Percentiles rank a stretch among this genome's conserved stretches.
These are phyloP conservation scores for Crepidodera aurea DNA, from an alignment of 2,888 invertebrate genomes.

Conservation along the genomic window DNA sequence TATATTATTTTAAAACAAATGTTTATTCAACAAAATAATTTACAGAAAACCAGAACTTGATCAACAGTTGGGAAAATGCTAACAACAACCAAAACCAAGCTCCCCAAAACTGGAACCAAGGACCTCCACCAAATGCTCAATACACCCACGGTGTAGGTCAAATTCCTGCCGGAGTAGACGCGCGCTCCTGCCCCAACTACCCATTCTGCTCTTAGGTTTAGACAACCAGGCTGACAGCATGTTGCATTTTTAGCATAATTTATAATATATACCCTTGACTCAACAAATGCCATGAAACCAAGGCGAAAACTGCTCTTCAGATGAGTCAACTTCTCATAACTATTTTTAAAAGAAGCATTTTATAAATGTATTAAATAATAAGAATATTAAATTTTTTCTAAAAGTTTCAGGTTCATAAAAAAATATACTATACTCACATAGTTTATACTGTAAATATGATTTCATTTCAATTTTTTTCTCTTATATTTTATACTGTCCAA, in stretches of 20 bases:
- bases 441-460: no score
- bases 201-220: slow-evolving; percentile 55
- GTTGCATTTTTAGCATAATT: slow-evolving; percentile 39
- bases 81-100: slow-evolving; percentile 23
- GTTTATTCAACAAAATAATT: neutral
- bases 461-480: no score
- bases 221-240: slow-evolving; percentile 52
- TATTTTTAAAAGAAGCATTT: neutral
- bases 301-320: neutral
- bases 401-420: no score
- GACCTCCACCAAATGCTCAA: slow-evolving; percentile 45
- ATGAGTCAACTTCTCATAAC: neutral
- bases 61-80: slow-evolving; percentile 38
- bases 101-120: slow-evolving; percentile 38
- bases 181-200: slow-evolving; percentile 60
- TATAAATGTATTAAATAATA: neutral
- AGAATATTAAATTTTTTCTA: no score
- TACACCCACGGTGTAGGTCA: slow-evolving; percentile 46
- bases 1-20: no score
- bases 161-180: slow-evolving; percentile 60
- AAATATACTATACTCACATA: no score
- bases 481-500: no score
- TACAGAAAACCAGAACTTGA: slow-evolving; percentile 27
- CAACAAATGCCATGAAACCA: neutral
- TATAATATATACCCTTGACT: neutral